These are phyloP conservation scores for Scomberomorus guttatus DNA, from an alignment of 2,797 vertebrate species.

Conservation along the genomic window DNA sequence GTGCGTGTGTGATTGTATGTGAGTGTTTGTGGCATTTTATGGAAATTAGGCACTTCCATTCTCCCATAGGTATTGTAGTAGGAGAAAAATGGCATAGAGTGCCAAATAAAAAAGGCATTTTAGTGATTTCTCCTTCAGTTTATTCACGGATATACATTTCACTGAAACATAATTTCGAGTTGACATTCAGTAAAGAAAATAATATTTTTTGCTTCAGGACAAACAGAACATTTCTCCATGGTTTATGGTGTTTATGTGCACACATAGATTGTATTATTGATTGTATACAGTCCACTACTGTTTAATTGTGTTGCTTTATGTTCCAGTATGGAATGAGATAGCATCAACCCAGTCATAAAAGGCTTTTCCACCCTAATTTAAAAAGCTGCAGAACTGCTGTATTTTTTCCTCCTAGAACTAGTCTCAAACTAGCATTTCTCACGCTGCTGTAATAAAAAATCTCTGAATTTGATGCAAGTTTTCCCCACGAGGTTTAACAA, in stretches of 20 bases:
- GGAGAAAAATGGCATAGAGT: constrained; percentile 33
- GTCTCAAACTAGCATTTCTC: background rate
- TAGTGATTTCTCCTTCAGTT: constrained; percentile 13
- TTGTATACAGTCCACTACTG: background rate
- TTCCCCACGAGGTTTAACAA: constrained; percentile 25
- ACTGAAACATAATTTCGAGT: constrained; percentile 24
- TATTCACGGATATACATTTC: constrained; percentile 13
- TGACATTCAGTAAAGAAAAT: constrained; percentile 17
- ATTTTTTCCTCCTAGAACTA: background rate
- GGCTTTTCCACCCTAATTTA: background rate
- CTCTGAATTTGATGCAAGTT: constrained; percentile 6
- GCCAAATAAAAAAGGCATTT: constrained; percentile 23
- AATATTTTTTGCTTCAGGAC: background rate
- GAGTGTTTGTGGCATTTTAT: constrained; percentile 31
- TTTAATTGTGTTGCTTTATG: constrained; percentile 4
- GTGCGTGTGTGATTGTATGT: background rate
- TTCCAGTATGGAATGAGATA: background rate
- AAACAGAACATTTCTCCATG: background rate
- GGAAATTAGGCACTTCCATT: constrained; percentile 22
- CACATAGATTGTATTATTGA: constrained; percentile 10
- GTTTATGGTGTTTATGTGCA: background rate
- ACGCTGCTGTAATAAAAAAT: background rate
- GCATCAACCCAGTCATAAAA: background rate
- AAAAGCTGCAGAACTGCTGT: background rate
- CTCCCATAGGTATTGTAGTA: constrained; percentile 23